Percentiles rank a stretch among this genome's conserved stretches.
Conservation (phyloP, 1,140 invertebrate genomes). For the Bombus superbus region DNA sequence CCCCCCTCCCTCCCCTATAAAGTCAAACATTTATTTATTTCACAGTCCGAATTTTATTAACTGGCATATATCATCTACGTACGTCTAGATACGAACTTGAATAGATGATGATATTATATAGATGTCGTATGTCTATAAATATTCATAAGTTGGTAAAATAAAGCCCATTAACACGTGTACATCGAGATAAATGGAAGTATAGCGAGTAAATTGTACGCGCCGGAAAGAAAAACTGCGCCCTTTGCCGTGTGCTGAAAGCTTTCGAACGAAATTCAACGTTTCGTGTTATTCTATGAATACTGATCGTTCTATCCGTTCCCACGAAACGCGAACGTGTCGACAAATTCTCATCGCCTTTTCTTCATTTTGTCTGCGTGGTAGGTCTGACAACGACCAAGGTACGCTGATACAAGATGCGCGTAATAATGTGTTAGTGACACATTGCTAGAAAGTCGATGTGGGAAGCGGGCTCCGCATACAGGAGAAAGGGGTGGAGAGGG, state of each 20-base stretch:
- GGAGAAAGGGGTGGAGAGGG: not conserved
- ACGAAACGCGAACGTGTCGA: too few species aligned
- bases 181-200: slow-evolving; percentile 32
- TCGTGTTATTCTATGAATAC: not conserved
- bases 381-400: not conserved
- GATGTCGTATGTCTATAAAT: slow-evolving; percentile 24
- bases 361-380: not conserved
- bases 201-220: slow-evolving; percentile 14
- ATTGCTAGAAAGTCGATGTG: slow-evolving; percentile 6
- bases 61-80: not conserved
- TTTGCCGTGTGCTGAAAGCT: slow-evolving; percentile 12
- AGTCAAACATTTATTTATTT: not conserved
- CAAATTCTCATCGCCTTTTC: not conserved
- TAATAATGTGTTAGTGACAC: not conserved
- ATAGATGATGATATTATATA: slow-evolving; percentile 1
- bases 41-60: not conserved
- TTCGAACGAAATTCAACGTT: not conserved
- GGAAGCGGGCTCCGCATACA: not conserved
- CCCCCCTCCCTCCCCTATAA: not conserved
- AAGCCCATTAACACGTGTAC: not conserved
- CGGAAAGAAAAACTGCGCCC: not conserved
- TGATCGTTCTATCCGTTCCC: not conserved
- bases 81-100: not conserved
- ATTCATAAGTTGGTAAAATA: slow-evolving; percentile 20
- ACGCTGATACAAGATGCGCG: too few species aligned